Conservation (phyloP, 2,113 vertebrate genomes). For the Cnemophilus loriae region DNA sequence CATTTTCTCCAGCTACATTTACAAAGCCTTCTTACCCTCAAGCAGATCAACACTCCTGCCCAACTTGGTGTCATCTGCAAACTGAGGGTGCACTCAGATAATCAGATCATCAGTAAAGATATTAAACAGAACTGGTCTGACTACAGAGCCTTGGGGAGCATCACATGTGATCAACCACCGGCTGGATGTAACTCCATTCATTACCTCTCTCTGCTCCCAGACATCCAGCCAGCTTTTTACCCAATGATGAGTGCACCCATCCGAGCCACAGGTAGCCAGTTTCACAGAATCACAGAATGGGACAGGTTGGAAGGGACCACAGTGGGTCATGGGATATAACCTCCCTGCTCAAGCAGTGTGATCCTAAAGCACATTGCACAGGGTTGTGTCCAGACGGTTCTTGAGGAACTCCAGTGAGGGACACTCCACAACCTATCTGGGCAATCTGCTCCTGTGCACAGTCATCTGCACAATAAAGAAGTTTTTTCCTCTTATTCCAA, state of each 20-base stretch:
- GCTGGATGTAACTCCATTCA: background rate
- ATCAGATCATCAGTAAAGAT: background rate
- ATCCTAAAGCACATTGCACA: background rate
- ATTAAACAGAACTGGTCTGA: fast-evolving
- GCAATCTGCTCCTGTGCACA: fast-evolving
- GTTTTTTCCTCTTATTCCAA: background rate
- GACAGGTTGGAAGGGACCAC: background rate
- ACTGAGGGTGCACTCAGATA: background rate
- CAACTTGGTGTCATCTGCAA: background rate
- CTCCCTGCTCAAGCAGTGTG: background rate
- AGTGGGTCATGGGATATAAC: too few species aligned
- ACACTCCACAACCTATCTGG: background rate
- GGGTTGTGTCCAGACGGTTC: fast-evolving
- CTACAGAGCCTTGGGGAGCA: background rate
- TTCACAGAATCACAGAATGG: background rate
- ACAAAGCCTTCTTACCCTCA: background rate
- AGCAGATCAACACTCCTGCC: background rate
- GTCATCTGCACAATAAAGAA: background rate
- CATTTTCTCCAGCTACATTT: background rate
- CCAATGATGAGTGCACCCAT: fast-evolving
- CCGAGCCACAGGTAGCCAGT: background rate
- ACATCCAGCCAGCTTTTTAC: background rate
- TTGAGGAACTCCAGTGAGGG: background rate
- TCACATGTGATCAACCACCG: background rate
- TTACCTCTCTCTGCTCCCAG: background rate